Conservation (phyloP, 2,797 vertebrate genomes). For the Coluber constrictor region DNA sequence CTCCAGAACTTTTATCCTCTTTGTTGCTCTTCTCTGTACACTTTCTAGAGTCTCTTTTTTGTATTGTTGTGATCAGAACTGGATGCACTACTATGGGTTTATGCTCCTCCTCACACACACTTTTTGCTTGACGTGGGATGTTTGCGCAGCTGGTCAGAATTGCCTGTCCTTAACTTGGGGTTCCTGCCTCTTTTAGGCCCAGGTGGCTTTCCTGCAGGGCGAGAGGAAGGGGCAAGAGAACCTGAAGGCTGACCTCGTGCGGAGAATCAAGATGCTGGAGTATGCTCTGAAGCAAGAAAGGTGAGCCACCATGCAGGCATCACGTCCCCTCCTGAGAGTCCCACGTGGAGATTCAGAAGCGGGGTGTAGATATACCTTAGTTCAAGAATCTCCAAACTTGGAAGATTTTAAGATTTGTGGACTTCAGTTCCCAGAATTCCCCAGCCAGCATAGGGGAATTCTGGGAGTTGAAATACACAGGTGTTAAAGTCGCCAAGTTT, state of each 20-base stretch:
- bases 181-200: conserved; percentile 63
- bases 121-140: background rate
- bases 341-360: background rate
- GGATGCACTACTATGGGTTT: background rate
- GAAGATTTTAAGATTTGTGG: background rate
- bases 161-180: background rate
- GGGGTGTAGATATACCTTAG: background rate
- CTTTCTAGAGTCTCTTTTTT: background rate
- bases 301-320: conserved; percentile 48
- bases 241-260: conserved; percentile 83
- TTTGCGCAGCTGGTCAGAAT: background rate
- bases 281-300: conserved; percentile 82
- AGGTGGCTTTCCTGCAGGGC: conserved; percentile 80
- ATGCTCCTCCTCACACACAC: too few relatives aligned
- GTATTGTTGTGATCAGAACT: background rate
- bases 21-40: background rate
- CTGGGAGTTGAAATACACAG: background rate
- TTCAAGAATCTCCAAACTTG: background rate
- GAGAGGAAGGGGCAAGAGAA: conserved; percentile 85
- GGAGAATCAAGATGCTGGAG: conserved; percentile 82
- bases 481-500: background rate
- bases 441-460: background rate
- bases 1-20: background rate
- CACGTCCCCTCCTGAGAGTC: background rate
- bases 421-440: too few relatives aligned